Percentiles rank a stretch among this genome's conserved stretches.
Evolutionary conservation across 2,113 vertebrate genomes (phyloP).

Genomic region (Melanotaenia duboulayi): DNA sequence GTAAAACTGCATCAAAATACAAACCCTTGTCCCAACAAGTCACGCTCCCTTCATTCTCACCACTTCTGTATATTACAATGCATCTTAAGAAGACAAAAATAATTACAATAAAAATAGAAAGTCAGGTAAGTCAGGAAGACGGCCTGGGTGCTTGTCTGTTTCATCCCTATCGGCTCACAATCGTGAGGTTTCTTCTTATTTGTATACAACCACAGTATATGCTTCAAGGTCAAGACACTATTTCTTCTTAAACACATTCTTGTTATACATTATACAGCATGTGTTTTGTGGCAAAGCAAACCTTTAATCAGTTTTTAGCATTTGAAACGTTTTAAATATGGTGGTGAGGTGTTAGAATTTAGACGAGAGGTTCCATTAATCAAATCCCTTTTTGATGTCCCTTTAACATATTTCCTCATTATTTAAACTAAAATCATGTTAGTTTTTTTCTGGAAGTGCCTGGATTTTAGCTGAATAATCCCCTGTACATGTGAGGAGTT

Average conservation of each 20-base stretch:
- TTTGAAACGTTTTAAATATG: background rate
- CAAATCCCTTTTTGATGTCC: too few relatives aligned
- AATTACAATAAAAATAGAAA: constrained; percentile 43
- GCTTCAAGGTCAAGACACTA: too few relatives aligned
- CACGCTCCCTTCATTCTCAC: constrained; percentile 71
- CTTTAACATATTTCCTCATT: background rate
- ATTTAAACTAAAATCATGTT: background rate
- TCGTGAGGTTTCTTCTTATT: background rate
- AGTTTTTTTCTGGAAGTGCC: background rate
- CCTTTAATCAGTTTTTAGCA: background rate
- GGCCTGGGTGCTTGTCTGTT: constrained; percentile 30
- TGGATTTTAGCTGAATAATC: background rate
- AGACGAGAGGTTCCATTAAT: background rate
- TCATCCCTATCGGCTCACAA: constrained; percentile 21
- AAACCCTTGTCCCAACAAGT: constrained; percentile 41
- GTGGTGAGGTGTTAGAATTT: background rate
- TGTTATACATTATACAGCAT: too few relatives aligned
- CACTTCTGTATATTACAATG: constrained; percentile 17
- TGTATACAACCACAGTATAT: too few relatives aligned
- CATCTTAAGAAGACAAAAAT: constrained; percentile 42
- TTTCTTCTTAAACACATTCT: too few relatives aligned
- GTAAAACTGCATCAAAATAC: constrained; percentile 48
- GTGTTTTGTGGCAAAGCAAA: too few relatives aligned
- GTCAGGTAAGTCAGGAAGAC: constrained; percentile 62
- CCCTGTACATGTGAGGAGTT: background rate